Base-by-base conservation (phyloP, 2,888 invertebrate genomes). In the Ephialtes manifestator region DNA sequence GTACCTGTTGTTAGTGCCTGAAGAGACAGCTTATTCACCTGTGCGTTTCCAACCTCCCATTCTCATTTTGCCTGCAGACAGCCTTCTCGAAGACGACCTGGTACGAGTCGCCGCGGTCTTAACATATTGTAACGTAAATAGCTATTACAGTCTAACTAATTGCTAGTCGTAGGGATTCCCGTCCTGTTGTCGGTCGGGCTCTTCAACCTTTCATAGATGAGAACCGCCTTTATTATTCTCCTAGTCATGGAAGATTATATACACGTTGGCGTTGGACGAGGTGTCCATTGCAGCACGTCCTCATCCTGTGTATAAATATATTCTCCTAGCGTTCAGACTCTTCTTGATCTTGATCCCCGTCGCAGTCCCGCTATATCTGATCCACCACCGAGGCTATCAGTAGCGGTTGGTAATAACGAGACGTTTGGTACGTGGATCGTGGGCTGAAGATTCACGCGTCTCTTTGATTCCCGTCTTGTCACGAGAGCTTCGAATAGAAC, bases 151-250 rank as follows among this genome's bases (percentile, higher is more conserved):
- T 75, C 87, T 87, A 87, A 85, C 78, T 87, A 87, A 74, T 81
- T 60, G 60, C 77, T 87, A 87, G 70, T 85, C 76, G 87, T 85
- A 87, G 87, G 83, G 83, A 39, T 87, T 83, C 77, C 83, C 87
- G 85, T 81, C 83, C 85, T 85, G 72, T 78, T 81, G 78, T 75
- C 78, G 75, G 76, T 81, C 67, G 75, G 79, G 67, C 68, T 84
- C 77, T 85, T 78, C 75, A 83, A 83, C 81, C 80, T 80, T 83
- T 83, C 82, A 81, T 63, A 77, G 78, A 83, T 84, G 74, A 77
- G 81, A 84, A 84, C 77, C 84, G 81, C 77, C 84, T 70, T 81
- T 74, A 81, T 74, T 77, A 68, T 74, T 60, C 48, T 74, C 68
- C 24, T 70, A 53, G 53, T 67, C 55, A 68, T 20, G 48, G 60